Evolutionary conservation across 1,140 invertebrate species (phyloP).

Genomic region (Cecropterus lyciades): DNA sequence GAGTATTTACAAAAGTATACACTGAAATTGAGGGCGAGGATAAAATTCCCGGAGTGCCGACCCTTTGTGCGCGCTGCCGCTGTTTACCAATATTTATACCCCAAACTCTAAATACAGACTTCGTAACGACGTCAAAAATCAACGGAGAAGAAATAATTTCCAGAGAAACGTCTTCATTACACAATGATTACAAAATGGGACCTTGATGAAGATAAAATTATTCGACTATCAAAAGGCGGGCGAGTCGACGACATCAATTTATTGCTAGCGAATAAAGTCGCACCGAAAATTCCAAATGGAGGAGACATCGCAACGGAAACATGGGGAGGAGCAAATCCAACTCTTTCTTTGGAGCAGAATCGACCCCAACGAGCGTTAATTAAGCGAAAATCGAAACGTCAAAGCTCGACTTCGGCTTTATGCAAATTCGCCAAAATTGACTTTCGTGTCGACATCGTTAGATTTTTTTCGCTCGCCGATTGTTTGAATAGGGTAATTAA

Average conservation of each 20-base stretch:
- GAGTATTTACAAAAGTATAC: constrained; percentile 1
- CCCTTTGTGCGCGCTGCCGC: constrained; percentile 25
- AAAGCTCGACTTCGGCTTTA: constrained; percentile 66
- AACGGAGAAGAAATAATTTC: constrained; percentile 39
- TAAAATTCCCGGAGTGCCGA: constrained; percentile 30
- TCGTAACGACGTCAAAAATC: constrained; percentile 29
- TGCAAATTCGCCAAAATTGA: constrained; percentile 73
- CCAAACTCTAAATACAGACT: constrained; percentile 27
- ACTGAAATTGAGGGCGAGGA: constrained; percentile 27
- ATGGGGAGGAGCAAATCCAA: constrained; percentile 54
- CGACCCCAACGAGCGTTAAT: constrained; percentile 67
- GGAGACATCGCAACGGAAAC: constrained; percentile 55
- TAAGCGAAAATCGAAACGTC: constrained; percentile 80
- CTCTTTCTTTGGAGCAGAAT: constrained; percentile 58
- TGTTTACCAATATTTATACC: constrained; percentile 40
- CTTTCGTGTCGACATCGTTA: constrained; percentile 61
- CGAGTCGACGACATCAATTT: constrained; percentile 63
- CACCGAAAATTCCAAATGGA: constrained; percentile 59
- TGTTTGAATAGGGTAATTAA: constrained; percentile 69
- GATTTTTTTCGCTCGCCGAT: constrained; percentile 62
- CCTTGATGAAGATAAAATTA: constrained; percentile 67
- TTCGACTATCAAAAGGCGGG: constrained; percentile 67
- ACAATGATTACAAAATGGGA: constrained; percentile 53
- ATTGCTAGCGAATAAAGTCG: constrained; percentile 62
- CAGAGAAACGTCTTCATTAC: constrained; percentile 51